Evolutionary conservation across 2,113 vertebrate species (phyloP).

Genomic region (Monarcha castaneiventris): DNA sequence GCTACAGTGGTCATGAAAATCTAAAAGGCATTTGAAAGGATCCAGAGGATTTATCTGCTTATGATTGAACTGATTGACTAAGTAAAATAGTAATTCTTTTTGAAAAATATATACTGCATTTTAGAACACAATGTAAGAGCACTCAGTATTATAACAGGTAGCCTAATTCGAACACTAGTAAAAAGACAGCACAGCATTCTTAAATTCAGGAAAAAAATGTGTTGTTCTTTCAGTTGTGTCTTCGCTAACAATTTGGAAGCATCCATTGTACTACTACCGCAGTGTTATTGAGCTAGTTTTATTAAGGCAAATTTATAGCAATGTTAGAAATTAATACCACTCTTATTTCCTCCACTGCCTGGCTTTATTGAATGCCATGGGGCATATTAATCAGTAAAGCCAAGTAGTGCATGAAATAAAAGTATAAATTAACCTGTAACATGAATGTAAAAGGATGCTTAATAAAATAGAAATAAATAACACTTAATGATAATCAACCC

Average conservation of each 20-base stretch:
- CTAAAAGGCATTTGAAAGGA: neutral
- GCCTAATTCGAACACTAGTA: neutral
- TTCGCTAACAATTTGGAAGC: slow-evolving; percentile 75
- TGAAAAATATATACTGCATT: neutral
- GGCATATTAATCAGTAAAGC: slow-evolving; percentile 86
- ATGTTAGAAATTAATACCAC: slow-evolving; percentile 85
- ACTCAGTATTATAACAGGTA: neutral
- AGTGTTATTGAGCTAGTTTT: slow-evolving; percentile 79
- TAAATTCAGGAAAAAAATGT: slow-evolving; percentile 46
- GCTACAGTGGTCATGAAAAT: neutral
- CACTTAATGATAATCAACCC: slow-evolving; percentile 79
- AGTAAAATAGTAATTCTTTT: neutral
- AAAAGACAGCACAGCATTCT: slow-evolving; percentile 24
- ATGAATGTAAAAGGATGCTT: slow-evolving; percentile 79
- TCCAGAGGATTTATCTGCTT: neutral
- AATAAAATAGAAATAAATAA: slow-evolving; percentile 85
- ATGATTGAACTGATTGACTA: neutral
- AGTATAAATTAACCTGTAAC: slow-evolving; percentile 85
- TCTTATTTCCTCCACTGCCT: slow-evolving; percentile 81
- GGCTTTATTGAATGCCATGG: slow-evolving; percentile 84
- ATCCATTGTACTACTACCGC: slow-evolving; percentile 74
- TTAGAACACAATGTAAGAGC: neutral
- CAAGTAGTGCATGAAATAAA: slow-evolving; percentile 87
- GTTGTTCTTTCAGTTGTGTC: slow-evolving; percentile 64
- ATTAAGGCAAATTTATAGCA: slow-evolving; percentile 85